Conservation (phyloP, 2,888 invertebrate species). For the Ceraclea dissimilis region DNA sequence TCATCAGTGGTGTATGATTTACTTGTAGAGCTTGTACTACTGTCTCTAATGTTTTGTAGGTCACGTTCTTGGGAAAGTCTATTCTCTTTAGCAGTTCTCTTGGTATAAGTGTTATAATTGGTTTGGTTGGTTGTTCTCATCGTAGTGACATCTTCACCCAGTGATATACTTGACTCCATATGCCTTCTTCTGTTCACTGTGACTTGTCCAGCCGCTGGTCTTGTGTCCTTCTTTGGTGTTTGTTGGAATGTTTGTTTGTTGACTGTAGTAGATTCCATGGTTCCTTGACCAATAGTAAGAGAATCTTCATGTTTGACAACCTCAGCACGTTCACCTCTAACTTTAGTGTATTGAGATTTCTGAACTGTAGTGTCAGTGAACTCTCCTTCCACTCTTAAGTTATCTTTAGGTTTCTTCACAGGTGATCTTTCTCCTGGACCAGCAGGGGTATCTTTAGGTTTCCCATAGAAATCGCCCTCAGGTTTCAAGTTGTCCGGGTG, state of each 20-base stretch:
- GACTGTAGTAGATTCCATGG: constrained; percentile 48
- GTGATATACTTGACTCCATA: constrained; percentile 58
- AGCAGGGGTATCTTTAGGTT: constrained; percentile 36
- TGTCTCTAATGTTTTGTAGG: constrained; percentile 13
- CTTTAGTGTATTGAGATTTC: constrained; percentile 47
- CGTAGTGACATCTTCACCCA: constrained; percentile 49
- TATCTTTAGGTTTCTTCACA: constrained; percentile 40
- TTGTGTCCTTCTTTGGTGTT: constrained; percentile 48
- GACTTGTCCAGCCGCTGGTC: constrained; percentile 42
- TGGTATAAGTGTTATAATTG: constrained; percentile 47
- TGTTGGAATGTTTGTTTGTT: constrained; percentile 47
- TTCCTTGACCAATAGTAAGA: constrained; percentile 48
- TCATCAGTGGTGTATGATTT: constrained; percentile 43
- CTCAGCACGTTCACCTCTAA: constrained; percentile 45
- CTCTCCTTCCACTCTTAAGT: constrained; percentile 46
- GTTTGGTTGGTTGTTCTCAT: constrained; percentile 53
- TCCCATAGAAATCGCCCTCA: constrained; percentile 42
- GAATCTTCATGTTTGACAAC: constrained; percentile 56
- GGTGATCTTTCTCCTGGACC: constrained; percentile 42
- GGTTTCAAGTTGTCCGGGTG: constrained; percentile 40
- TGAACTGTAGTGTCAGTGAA: constrained; percentile 47
- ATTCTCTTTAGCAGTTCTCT: constrained; percentile 33
- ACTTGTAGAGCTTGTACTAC: constrained; percentile 25
- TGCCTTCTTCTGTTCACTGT: constrained; percentile 51
- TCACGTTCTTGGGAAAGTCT: constrained; percentile 14